Base-by-base conservation (phyloP, 2,797 vertebrate species). In the Buceros bicornis region DNA sequence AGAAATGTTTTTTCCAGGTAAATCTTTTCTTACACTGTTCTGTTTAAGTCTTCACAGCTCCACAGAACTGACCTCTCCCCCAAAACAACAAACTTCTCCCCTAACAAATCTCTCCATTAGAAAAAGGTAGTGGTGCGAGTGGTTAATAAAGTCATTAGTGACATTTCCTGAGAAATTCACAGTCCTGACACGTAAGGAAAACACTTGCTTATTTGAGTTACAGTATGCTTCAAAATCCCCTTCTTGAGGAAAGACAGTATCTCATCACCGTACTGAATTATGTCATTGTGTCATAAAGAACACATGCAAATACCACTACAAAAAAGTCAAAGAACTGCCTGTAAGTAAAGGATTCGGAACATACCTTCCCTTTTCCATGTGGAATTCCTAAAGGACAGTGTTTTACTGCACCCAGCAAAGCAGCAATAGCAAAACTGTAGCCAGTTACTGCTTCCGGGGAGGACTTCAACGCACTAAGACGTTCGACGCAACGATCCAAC, bases 311-410 rank as follows among this genome's bases (percentile, higher is more conserved):
- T 56, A 72, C 3, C 13, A 21, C 22, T 15, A 16, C 4, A 84
- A 60, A 72, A 72, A 37, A 42, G n/a, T 20, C 1, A 13, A 86
- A 56, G 22, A 95, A 48, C 16, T 57, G 33, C 22, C 47, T 37
- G 1, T 4, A 71, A 60, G 19, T 61, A 26, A 76, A 77, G 19
- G 47, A 66, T 47, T 70, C 29, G 84, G 82, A 91, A 50, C 37
- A 95, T 98, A 99, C 99, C 99, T 99, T 99, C 87, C 99, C 99
- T 96, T 98, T 99, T 80, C 96, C 97, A 87, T 99, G 99, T 22
- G 99, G 99, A 95, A 99, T 99, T 95, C 99, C 99, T 82, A 99
- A 97, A n/a, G 98, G 98, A 95, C 99, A 99, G 65, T 98, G 98
- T 70, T 98, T 99, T 84, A 98, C 98, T 7, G 98, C 98, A 53